phyloP scores from a whole-genome alignment of 2,888 invertebrate genomes.

The Acrobasis suavella region DNA sequence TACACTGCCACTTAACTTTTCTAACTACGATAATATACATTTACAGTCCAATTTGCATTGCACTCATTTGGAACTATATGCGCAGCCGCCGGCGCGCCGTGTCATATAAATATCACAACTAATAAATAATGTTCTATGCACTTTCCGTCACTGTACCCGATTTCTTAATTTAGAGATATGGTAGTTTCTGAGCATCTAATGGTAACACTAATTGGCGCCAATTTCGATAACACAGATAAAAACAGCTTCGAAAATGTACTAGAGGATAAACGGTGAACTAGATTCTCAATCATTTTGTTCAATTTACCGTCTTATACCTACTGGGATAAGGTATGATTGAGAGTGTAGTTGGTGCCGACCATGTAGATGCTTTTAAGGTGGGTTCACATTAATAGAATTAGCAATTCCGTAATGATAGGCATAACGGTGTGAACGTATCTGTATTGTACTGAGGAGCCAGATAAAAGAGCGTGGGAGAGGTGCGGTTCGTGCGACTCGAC shows the following conservation, averaged over 20 bases:
- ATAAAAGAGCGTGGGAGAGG: conserved; percentile 18
- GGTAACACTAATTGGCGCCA: conserved; percentile 21
- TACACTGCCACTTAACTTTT: conserved; percentile 67
- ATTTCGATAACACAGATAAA: conserved; percentile 14
- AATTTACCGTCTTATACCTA: conserved; percentile 13
- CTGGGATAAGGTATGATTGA: conserved; percentile 12
- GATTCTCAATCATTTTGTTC: conserved; percentile 17
- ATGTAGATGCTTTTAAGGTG: conserved; percentile 36
- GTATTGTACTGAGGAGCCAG: conserved; percentile 30
- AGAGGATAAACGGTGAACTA: conserved; percentile 18
- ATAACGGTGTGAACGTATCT: conserved; percentile 33
- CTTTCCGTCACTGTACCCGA: conserved; percentile 57
- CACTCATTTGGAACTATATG: conserved; percentile 66
- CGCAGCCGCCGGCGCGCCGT: conserved; percentile 47
- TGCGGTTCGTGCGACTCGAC: conserved; percentile 16
- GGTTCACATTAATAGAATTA: conserved; percentile 42
- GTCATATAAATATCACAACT: conserved; percentile 72
- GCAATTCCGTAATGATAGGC: conserved; percentile 58
- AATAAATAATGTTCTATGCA: conserved; percentile 64
- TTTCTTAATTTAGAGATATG: conserved; percentile 74
- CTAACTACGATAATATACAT: conserved; percentile 74
- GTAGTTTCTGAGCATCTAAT: conserved; percentile 59
- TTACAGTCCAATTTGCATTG: conserved; percentile 67
- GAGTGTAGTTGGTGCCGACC: conserved; percentile 14
- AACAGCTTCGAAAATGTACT: conserved; percentile 22